phyloP scores from a whole-genome alignment of 2,113 vertebrate genomes.

The Hemibagrus wyckioides region DNA sequence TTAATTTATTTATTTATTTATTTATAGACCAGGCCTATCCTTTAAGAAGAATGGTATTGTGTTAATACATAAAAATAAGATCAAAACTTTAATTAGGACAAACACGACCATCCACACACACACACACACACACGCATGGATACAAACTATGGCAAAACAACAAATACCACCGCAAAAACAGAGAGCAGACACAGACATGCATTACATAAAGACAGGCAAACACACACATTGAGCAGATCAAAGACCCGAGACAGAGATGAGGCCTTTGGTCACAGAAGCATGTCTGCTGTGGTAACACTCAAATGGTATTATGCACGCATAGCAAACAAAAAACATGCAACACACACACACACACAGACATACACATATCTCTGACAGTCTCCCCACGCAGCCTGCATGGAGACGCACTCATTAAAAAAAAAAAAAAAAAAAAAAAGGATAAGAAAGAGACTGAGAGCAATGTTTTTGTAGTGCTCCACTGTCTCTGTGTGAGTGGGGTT shows the following conservation, averaged over 20 bases:
- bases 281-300: constrained; percentile 48
- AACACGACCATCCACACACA: background rate
- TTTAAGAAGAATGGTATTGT: background rate
- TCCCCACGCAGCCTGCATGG: constrained; percentile 22
- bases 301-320: constrained; percentile 41
- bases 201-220: constrained; percentile 18
- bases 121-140: background rate
- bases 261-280: constrained; percentile 35
- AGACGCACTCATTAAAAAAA: background rate
- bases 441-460: background rate
- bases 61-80: background rate
- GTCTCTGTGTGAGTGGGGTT: background rate
- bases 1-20: too few relatives aligned
- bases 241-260: constrained; percentile 43
- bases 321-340: constrained; percentile 23
- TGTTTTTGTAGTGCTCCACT: constrained; percentile 17
- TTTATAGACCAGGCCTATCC: background rate
- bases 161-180: constrained; percentile 10
- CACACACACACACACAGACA: background rate
- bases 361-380: constrained; percentile 23
- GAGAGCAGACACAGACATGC: constrained; percentile 11
- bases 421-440: constrained; percentile 12
- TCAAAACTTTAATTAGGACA: background rate
- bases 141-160: constrained; percentile 6
- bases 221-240: constrained; percentile 29